These are phyloP conservation scores for Setophaga coronata DNA, from an alignment of 2,113 vertebrate genomes.

Conservation along the genomic window DNA sequence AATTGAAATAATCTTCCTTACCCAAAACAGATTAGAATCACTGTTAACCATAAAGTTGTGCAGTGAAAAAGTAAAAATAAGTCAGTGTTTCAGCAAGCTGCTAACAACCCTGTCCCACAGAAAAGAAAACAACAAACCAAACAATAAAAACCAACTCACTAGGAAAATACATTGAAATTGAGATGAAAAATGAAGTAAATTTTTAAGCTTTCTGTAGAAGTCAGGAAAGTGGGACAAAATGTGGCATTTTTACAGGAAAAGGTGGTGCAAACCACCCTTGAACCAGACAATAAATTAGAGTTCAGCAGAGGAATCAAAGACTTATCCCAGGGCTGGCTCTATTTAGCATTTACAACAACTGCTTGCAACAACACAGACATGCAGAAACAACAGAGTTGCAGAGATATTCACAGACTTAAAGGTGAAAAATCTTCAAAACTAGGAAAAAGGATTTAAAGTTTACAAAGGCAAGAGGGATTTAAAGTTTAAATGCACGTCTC, in stretches of 20 bases:
- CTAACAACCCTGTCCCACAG: background rate
- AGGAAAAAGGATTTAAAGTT: background rate
- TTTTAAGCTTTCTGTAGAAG: background rate
- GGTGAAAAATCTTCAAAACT: background rate
- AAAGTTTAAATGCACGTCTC: background rate
- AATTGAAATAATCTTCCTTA: background rate
- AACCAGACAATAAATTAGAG: background rate
- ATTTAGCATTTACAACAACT: background rate
- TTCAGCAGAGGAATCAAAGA: background rate
- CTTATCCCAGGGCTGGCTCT: background rate
- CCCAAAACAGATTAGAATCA: background rate
- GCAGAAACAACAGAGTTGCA: background rate
- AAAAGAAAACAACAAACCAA: background rate
- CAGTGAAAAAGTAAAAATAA: background rate
- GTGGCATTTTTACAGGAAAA: background rate
- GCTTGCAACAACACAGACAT: background rate
- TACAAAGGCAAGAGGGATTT: background rate
- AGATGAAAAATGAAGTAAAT: background rate
- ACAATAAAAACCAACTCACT: background rate
- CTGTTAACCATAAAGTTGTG: background rate
- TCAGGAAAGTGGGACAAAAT: background rate
- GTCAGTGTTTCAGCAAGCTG: background rate
- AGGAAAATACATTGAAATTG: background rate
- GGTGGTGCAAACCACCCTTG: background rate
- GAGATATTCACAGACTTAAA: background rate